Conservation (phyloP, 2,888 invertebrate genomes). For the Dorcus parallelipipedus region DNA sequence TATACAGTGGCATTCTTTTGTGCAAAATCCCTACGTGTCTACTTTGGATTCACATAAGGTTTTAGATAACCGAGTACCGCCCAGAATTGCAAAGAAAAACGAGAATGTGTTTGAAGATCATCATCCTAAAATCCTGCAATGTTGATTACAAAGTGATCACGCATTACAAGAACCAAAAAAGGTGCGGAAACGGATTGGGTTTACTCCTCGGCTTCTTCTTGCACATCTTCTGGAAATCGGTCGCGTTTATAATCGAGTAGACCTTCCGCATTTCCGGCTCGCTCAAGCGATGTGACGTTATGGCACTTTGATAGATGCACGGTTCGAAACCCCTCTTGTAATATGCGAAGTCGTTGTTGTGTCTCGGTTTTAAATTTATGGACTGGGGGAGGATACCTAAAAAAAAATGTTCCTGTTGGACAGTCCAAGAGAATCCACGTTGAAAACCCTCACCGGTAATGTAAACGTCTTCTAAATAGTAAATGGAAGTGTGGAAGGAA, state of each 20-base stretch:
- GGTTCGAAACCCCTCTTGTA: conserved; percentile 49
- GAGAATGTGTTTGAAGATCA: no score
- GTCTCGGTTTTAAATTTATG: conserved; percentile 57
- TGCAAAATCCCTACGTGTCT: no score
- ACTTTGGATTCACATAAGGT: no score
- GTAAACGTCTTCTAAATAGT: conserved; percentile 76
- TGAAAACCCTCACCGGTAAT: conserved; percentile 57
- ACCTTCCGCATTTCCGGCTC: conserved; percentile 50
- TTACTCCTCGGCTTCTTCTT: conserved; percentile 10
- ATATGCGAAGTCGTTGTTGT: conserved; percentile 65
- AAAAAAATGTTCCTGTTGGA: background rate
- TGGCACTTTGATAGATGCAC: conserved; percentile 53
- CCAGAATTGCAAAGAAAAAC: no score
- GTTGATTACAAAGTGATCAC: no score
- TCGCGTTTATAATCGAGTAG: conserved; percentile 23
- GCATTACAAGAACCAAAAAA: no score
- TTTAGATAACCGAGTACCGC: no score
- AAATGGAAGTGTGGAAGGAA: conserved; percentile 63
- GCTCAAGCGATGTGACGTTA: conserved; percentile 57
- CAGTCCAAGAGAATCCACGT: no score
- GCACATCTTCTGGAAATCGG: conserved; percentile 25
- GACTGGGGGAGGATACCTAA: conserved; percentile 61
- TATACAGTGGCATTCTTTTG: no score
- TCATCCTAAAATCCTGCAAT: no score
- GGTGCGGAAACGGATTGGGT: conserved; percentile 5